Conservation (phyloP, 1,140 invertebrate species). For the Cepaea nemoralis region DNA sequence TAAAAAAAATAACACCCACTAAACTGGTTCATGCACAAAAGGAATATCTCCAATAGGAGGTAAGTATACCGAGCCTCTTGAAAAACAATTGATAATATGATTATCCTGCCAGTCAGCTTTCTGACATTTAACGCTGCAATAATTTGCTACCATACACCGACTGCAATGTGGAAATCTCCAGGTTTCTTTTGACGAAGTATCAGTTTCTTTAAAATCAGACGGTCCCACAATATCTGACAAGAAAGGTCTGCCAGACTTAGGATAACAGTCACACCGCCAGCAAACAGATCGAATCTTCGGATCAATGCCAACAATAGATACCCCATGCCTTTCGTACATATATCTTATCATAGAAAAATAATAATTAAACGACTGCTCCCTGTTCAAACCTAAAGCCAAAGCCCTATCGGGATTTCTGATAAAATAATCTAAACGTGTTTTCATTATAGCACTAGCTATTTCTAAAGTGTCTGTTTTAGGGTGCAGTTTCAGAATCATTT, state of each 20-base stretch:
- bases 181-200: neutral
- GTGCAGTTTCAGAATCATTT: neutral
- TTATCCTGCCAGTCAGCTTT: conserved; percentile 2
- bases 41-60: neutral
- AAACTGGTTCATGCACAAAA: neutral
- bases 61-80: conserved; percentile 17
- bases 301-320: conserved; percentile 23
- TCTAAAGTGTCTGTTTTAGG: neutral
- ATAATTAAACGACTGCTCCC: conserved; percentile 33
- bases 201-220: neutral
- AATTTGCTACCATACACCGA: conserved; percentile 34
- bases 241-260: neutral
- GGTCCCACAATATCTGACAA: conserved; percentile 3
- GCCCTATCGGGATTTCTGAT: neutral
- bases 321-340: conserved; percentile 19
- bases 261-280: conserved; percentile 25
- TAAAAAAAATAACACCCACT: too few species aligned
- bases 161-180: conserved; percentile 29
- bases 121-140: conserved; percentile 14
- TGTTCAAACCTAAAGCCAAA: conserved; percentile 15
- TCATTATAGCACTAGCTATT: neutral
- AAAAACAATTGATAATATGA: conserved; percentile 15
- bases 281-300: conserved; percentile 13
- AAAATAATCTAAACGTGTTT: neutral
- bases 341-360: conserved; percentile 34